Percentiles rank a stretch among this genome's conserved stretches.
These are phyloP conservation scores for Tetranychus truncatus DNA, from an alignment of 2,888 invertebrate species.

Conservation along the genomic window DNA sequence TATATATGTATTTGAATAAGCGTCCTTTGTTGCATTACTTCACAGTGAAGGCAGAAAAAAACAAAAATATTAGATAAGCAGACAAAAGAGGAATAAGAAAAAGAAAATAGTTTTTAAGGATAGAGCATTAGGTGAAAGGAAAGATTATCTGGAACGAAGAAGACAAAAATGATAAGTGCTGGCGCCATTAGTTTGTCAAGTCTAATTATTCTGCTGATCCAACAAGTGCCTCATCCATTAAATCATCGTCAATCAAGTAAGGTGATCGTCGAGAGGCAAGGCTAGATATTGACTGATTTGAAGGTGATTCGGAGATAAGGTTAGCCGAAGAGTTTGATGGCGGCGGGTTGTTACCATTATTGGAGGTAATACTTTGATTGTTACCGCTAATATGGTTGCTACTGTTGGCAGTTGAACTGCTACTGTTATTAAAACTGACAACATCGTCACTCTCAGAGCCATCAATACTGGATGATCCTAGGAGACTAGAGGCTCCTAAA, in stretches of 20 bases:
- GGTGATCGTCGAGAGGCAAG: slow-evolving; percentile 40
- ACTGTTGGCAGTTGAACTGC: background rate
- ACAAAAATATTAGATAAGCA: too few species aligned
- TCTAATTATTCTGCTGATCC: slow-evolving; percentile 26
- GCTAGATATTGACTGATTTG: slow-evolving; percentile 36
- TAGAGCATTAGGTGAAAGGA: background rate
- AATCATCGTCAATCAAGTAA: slow-evolving; percentile 67
- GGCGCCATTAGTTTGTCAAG: background rate
- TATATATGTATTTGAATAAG: too few species aligned
- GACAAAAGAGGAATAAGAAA: background rate
- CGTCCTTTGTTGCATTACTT: too few species aligned
- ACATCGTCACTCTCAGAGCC: too few species aligned
- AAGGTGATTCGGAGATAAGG: slow-evolving; percentile 41
- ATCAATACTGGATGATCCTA: too few species aligned
- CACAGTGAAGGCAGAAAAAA: too few species aligned
- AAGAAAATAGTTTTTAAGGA: background rate
- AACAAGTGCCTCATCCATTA: slow-evolving; percentile 69
- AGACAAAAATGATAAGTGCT: background rate
- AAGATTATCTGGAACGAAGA: background rate
- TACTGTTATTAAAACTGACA: too few species aligned
- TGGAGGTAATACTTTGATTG: slow-evolving; percentile 1
- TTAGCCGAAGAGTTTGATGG: slow-evolving; percentile 25
- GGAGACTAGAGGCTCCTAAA: too few species aligned
- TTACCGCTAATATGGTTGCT: background rate
- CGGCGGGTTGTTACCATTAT: slow-evolving; percentile 17